Evolutionary conservation across 2,113 vertebrate genomes (phyloP), one percentile per base, ranked within the genome.

Genomic region (Amphilophus citrinellus): DNA sequence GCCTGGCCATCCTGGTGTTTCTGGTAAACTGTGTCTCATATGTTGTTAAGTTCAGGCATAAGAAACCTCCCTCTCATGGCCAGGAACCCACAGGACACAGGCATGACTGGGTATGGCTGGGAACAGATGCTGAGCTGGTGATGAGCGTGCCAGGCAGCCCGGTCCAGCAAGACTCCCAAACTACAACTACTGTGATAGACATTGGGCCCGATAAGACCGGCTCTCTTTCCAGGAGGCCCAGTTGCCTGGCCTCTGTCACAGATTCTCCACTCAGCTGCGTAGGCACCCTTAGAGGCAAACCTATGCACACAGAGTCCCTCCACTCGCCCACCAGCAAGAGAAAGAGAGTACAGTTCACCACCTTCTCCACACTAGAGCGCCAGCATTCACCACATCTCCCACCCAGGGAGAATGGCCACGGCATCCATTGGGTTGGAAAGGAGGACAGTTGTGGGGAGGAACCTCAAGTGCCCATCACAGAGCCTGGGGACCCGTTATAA

Each of bases 341-440:
- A 90, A 99, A 98, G 97, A 96, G 97, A 89, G 98, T 99, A 32
- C 98, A 97, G 58, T 99, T 99, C 87, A 98, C 97, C 84, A 99
- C 98, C 5, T 99, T 99, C 82, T 96, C 97, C n/a, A 95, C 97
- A 10, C 83, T 95, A 0, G 97, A 97, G 0, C 95, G 96, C 2
- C 95, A 96, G 10, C 94, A 94, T 62, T 63, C 95, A 0, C 93
- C 96, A 82, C 95, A 93, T 83, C 80, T 96, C 7, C 42, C 93
- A 13, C 62, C 94, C 39, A 92, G 93, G 73, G 93, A 96, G 24
- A 95, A 96, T 0, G 97, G 97, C 83, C 96, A 96, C 1, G 96
- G 97, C 77, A 96, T 97, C 78, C 96, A 97, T 89, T 98, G 98
- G 98, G 98, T 97, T 50, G 97, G 97, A 84, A 97, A 96, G 90